A percentile compares a stretch with the other conserved stretches of the same genome.
These are phyloP conservation scores for Campylomormyrus numenius DNA, from an alignment of 2,113 vertebrate species.

Conservation along the genomic window DNA sequence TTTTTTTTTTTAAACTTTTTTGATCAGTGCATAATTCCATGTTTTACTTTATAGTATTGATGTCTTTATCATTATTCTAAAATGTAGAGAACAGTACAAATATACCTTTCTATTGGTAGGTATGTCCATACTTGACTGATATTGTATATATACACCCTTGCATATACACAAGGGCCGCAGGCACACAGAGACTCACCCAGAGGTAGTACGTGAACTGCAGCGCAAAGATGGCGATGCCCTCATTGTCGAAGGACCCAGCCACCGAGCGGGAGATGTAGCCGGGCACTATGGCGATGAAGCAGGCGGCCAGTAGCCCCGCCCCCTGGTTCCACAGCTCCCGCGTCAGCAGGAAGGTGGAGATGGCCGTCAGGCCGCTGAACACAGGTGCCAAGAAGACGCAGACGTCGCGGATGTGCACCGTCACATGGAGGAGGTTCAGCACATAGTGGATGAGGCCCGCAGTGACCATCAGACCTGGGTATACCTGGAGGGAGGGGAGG, in stretches of 20 bases:
- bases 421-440: constrained; percentile 91
- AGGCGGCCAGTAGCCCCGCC: constrained; percentile 92
- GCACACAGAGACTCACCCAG: constrained; percentile 69
- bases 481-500: constrained; percentile 66
- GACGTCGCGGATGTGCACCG: constrained; percentile 95
- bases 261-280: constrained; percentile 98
- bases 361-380: constrained; percentile 95
- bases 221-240: constrained; percentile 98
- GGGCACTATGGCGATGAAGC: constrained; percentile 97
- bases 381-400: constrained; percentile 95
- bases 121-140: neutral
- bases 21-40: no score
- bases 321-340: constrained; percentile 98
- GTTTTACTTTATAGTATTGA: no score
- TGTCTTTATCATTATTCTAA: no score
- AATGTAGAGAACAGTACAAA: no score
- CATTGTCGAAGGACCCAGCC: constrained; percentile 97
- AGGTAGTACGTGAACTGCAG: constrained; percentile 99
- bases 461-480: constrained; percentile 96
- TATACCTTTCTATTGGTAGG: neutral
- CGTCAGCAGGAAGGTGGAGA: constrained; percentile 96
- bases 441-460: constrained; percentile 98
- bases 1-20: no score
- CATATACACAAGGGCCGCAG: neutral
- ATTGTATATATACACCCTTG: neutral